Evolutionary conservation across 2,113 vertebrate species (phyloP), one percentile per base, ranked within the genome.

Genomic region (Pelobates fuscus): DNA sequence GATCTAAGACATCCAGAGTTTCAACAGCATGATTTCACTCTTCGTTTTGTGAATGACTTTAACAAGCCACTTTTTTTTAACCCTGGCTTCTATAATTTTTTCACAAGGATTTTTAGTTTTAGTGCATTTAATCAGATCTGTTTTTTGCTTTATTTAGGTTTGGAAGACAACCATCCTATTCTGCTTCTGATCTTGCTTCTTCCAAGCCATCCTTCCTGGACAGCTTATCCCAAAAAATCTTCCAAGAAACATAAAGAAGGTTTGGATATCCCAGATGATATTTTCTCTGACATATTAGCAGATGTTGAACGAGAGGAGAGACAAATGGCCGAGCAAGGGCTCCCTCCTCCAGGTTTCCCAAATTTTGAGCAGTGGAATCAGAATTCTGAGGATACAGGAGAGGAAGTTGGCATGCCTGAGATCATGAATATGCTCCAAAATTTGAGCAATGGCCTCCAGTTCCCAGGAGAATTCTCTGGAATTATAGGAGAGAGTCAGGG

Each of bases 171-270:
- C 58, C 71, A 72, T 60, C 80, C 83, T 0, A 57, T 70, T 46
- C 74, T 79, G 15, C 30, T 84, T 15, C 68, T 86, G 67, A 80
- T 67, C 1, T 70, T 86, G 37, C 72, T 89, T 72, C 78, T 89
- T 30, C 86, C 86, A 49, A 83, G 79, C 23, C 62, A 77, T 52
- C 55, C 64, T 20, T 68, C 27, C 10, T 77, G 55, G 65, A 61
- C 63, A 57, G 57, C 71, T 46, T 58, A 18, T 18, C 63, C 72
- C 0, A 67, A 27, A 49, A 76, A 37, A 10, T 23, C 15, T 2
- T 17, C 1, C 10, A 67, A 58, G 17, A 52, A 52, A 14, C 37
- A 61, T 0, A 67, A 1, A 44, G n/a, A 55, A 66, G 7, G 64
- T 1, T 3, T 67, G 14, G 72, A 67, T 25, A 27, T 76, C 17